Base-by-base conservation (phyloP, 2,888 invertebrate species). In the Serrognathus titanus region DNA sequence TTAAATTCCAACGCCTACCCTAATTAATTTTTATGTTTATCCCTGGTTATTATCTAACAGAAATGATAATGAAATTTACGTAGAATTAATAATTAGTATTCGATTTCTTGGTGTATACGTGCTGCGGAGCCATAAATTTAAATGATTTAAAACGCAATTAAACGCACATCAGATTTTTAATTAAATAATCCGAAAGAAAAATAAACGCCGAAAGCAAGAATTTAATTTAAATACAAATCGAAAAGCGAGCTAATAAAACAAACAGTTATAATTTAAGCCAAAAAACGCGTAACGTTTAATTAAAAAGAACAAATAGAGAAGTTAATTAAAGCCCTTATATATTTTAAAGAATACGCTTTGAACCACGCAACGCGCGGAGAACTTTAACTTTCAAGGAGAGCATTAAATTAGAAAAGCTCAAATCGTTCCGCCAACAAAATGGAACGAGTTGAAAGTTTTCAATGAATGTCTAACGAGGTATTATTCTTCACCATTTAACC, bases 401-500 rank as follows among this genome's bases (percentile, higher is more conserved):
- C 71, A 73, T 72, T 73, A 73, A 72, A 73, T 73, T 73, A 72
- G 73, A 71, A 71, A 70, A 73, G 72, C 71, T 72, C 66, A 71
- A 72, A 73, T 73, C 71, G 71, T 66, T 71, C 63, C 67, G 66
- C 71, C 72, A 70, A 70, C 71, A 70, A 70, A 72, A 72, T 69
- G 69, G 71, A 69, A 71, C 70, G 67, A 70, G 70, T 70, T 69
- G 70, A 73, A 75, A 75, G 71, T 74, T 76, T 76, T 75, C 75
- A 75, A 76, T 76, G 75, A 76, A 76, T 75, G 74, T 71, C 74
- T 75, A 75, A 76, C 74, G 75, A 76, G 75, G 74, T 73, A 75
- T 76, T 76, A 76, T 76, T 75, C 75, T 74, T 70, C 75, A 64
- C 75, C 76, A 75, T 76, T 76, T 75, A 76, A 76, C 75, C 73